phyloP scores from a whole-genome alignment of 1,140 invertebrate species.

The Latrodectus geometricus region DNA sequence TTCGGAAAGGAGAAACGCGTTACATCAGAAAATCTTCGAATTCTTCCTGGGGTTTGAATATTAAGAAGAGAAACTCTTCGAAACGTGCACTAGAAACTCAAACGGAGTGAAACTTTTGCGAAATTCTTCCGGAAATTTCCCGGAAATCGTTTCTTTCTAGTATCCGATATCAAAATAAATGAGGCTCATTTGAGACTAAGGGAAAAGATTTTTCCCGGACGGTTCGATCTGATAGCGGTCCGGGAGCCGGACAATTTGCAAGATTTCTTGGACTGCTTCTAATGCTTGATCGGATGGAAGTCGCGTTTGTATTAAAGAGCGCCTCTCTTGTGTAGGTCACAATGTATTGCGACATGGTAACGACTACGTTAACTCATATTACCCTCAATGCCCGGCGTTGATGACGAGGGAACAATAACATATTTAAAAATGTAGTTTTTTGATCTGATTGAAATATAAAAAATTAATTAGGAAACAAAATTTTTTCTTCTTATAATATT shows the following conservation, averaged over 20 bases:
- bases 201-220: not conserved
- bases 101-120: not conserved
- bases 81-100: not conserved
- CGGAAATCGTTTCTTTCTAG: constrained; percentile 4
- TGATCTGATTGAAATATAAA: too few species aligned
- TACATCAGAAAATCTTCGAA: not conserved
- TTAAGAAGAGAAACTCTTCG: not conserved
- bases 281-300: constrained; percentile 1
- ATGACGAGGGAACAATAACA: too few species aligned
- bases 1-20: not conserved
- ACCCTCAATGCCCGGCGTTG: too few species aligned
- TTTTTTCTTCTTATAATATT: too few species aligned
- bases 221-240: not conserved
- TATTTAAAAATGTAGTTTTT: too few species aligned
- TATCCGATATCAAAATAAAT: constrained; percentile 22
- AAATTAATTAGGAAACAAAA: too few species aligned
- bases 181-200: not conserved
- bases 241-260: constrained; percentile 23
- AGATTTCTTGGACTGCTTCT: not conserved
- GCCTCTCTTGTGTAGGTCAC: not conserved
- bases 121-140: not conserved
- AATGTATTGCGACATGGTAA: not conserved
- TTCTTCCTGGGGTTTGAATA: not conserved
- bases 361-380: not conserved
- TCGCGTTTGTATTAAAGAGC: constrained; percentile 1